phyloP scores from a whole-genome alignment of 2,888 invertebrate species.

The Macroteleia sp. region DNA sequence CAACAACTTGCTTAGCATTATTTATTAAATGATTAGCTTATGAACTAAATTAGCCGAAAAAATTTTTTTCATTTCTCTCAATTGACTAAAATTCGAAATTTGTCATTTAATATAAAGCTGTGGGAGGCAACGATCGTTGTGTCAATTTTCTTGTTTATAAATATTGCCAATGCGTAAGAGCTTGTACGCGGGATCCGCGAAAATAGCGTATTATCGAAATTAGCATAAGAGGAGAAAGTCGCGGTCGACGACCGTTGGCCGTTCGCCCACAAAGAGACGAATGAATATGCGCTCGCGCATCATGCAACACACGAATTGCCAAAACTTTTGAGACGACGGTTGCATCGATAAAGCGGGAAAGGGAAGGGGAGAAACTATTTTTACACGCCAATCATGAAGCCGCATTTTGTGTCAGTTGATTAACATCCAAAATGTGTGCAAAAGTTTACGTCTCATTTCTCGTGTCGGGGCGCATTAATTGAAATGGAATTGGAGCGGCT shows the following conservation, averaged over 20 bases:
- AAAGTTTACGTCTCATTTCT: too few species aligned
- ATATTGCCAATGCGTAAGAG: slow-evolving; percentile 55
- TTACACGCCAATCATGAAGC: slow-evolving; percentile 1
- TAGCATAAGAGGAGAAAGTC: slow-evolving; percentile 83
- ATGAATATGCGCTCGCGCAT: slow-evolving; percentile 62
- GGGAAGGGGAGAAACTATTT: not conserved
- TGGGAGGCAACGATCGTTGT: too few species aligned
- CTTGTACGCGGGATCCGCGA: slow-evolving; percentile 60
- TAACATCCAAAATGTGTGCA: not conserved
- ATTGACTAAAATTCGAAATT: too few species aligned
- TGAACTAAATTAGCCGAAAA: too few species aligned
- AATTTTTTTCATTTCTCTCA: too few species aligned
- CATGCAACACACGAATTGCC: slow-evolving; percentile 58
- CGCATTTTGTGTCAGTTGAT: not conserved
- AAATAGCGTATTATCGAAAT: slow-evolving; percentile 80
- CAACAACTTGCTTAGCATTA: too few species aligned
- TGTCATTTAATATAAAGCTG: too few species aligned
- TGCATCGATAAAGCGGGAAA: slow-evolving; percentile 34
- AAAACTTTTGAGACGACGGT: slow-evolving; percentile 48
- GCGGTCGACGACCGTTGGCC: slow-evolving; percentile 75
- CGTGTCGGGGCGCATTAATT: too few species aligned
- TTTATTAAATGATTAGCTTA: too few species aligned
- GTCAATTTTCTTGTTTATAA: slow-evolving; percentile 57
- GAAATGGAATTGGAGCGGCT: too few species aligned
- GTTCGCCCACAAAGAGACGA: slow-evolving; percentile 63